These are phyloP conservation scores for Cancer borealis DNA, from an alignment of 2,888 invertebrate genomes.

Conservation along the genomic window DNA sequence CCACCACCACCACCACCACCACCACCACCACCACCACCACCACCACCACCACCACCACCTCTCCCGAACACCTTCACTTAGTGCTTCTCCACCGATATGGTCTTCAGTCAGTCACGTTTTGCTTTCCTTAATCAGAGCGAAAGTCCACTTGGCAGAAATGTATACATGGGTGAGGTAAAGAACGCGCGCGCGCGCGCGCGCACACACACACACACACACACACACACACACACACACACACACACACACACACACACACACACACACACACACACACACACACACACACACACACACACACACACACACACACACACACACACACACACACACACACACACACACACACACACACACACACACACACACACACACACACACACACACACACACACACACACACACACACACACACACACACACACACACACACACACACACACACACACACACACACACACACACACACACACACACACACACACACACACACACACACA, in stretches of 20 bases:
- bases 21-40: background rate
- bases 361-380: background rate
- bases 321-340: background rate
- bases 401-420: background rate
- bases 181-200: background rate
- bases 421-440: too few relatives aligned
- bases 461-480: background rate
- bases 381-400: background rate
- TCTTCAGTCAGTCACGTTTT: background rate
- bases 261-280: background rate
- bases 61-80: background rate
- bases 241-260: background rate
- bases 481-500: background rate
- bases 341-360: background rate
- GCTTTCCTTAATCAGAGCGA: background rate
- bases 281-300: too few relatives aligned
- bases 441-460: background rate
- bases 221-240: background rate
- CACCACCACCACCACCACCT: background rate
- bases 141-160: background rate
- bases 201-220: background rate
- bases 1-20: slow-evolving; percentile 6
- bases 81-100: background rate
- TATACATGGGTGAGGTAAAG: background rate
- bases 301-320: background rate